Conservation (phyloP, 2,888 invertebrate genomes). For the Mesopsocus fuscifrons region DNA sequence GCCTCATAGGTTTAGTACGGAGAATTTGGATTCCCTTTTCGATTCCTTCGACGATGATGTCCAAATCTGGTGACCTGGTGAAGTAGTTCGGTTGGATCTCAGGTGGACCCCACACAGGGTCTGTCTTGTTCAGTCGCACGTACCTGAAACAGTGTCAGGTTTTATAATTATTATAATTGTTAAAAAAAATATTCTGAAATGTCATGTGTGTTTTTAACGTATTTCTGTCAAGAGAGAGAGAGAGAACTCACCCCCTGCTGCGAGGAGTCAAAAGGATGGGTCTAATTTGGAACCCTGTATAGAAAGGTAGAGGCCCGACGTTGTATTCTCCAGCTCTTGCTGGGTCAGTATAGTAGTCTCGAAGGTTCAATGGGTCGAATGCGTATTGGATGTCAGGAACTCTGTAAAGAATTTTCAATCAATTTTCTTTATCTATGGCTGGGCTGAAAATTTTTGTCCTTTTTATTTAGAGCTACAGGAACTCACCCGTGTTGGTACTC, state of each 20-base stretch:
- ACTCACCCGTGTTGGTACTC: constrained; percentile 19
- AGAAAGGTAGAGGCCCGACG: constrained; percentile 38
- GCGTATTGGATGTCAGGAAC: constrained; percentile 47
- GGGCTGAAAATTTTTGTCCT: too few relatives aligned
- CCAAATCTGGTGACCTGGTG: constrained; percentile 26
- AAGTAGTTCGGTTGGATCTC: constrained; percentile 52
- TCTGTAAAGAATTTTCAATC: constrained; percentile 19
- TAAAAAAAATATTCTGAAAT: too few relatives aligned
- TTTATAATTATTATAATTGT: too few relatives aligned
- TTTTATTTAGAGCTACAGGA: too few relatives aligned
- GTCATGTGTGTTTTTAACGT: too few relatives aligned
- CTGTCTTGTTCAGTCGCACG: constrained; percentile 38
- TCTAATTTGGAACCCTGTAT: constrained; percentile 29
- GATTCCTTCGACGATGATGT: constrained; percentile 29
- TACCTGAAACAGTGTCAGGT: constrained; percentile 17
- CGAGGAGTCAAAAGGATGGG: constrained; percentile 41
- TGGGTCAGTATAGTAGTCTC: constrained; percentile 38
- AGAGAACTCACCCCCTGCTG: constrained; percentile 37
- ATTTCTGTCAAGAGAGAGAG: too few relatives aligned
- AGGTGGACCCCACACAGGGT: constrained; percentile 52
- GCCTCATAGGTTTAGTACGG: constrained; percentile 35
- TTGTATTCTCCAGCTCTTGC: constrained; percentile 28
- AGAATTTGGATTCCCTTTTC: constrained; percentile 37
- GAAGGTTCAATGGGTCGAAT: constrained; percentile 36
- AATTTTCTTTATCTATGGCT: too few relatives aligned